Evolutionary conservation across 1,140 invertebrate species (phyloP).

Genomic region (Formica exsecta): DNA sequence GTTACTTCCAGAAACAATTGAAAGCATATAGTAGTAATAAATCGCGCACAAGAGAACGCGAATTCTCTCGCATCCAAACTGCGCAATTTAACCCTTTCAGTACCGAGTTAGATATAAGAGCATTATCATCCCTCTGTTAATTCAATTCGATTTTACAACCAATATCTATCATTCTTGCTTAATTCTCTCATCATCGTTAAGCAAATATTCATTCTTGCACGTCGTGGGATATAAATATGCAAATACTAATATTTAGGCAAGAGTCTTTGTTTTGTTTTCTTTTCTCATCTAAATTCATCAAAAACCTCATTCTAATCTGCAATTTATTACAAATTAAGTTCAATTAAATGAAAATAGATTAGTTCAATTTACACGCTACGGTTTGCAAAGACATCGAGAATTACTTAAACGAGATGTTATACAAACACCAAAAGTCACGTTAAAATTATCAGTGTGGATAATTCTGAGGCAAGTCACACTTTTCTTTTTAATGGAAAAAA

Average conservation of each 20-base stretch:
- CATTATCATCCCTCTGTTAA: neutral
- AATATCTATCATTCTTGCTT: neutral
- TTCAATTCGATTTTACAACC: slow-evolving; percentile 26
- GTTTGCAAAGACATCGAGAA: slow-evolving; percentile 18
- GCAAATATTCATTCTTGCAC: slow-evolving; percentile 19
- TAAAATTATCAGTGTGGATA: slow-evolving; percentile 31
- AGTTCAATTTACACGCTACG: slow-evolving; percentile 30
- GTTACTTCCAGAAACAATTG: slow-evolving; percentile 47
- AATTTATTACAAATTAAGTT: neutral
- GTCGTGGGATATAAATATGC: slow-evolving; percentile 39
- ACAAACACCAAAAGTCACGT: neutral
- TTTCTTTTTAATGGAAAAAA: neutral
- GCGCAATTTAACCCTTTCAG: slow-evolving; percentile 54
- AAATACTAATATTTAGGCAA: slow-evolving; percentile 48
- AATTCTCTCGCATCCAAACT: slow-evolving; percentile 7
- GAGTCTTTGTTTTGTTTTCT: neutral
- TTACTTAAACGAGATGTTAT: neutral
- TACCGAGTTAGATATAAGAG: slow-evolving; percentile 28
- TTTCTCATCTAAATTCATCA: slow-evolving; percentile 27
- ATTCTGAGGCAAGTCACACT: neutral
- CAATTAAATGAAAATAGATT: too few relatives aligned
- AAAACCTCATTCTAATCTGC: slow-evolving; percentile 29
- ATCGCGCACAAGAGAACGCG: slow-evolving; percentile 56
- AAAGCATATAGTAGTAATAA: slow-evolving; percentile 60
- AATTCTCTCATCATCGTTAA: slow-evolving; percentile 28